These are phyloP conservation scores for Xenopus laevis DNA, from an alignment of 2,113 vertebrate species.

Conservation along the genomic window DNA sequence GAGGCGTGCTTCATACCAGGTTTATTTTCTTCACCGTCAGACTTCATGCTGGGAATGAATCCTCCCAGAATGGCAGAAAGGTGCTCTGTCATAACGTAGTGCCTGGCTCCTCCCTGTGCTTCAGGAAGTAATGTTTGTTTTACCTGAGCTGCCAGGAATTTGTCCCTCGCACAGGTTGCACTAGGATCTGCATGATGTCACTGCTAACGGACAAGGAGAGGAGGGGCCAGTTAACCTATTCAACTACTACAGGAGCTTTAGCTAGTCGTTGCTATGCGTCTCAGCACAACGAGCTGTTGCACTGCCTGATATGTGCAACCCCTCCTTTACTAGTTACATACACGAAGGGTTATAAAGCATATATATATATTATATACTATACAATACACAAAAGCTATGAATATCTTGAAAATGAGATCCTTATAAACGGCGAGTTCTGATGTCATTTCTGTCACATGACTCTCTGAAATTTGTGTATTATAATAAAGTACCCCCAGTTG, in stretches of 20 bases:
- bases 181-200: conserved; percentile 52
- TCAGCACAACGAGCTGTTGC: not conserved
- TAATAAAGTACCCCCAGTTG: too few relatives aligned
- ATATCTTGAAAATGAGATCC: too few relatives aligned
- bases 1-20: conserved; percentile 59
- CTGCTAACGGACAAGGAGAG: conserved; percentile 7
- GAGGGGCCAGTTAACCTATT: not conserved
- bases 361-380: too few relatives aligned
- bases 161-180: conserved; percentile 54
- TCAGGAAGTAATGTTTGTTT: conserved; percentile 53
- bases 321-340: too few relatives aligned
- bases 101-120: conserved; percentile 38
- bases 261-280: not conserved
- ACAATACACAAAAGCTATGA: too few relatives aligned
- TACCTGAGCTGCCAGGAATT: conserved; percentile 62
- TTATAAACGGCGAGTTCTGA: too few relatives aligned
- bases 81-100: conserved; percentile 8
- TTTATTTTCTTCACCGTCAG: conserved; percentile 65
- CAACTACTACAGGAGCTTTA: not conserved
- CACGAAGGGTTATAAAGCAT: too few relatives aligned
- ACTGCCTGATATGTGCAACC: not conserved
- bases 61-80: conserved; percentile 1
- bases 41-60: conserved; percentile 53
- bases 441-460: too few relatives aligned
- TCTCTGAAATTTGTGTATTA: too few relatives aligned